Base-by-base conservation (phyloP, 2,113 vertebrate genomes). In the Elephantulus edwardii region DNA sequence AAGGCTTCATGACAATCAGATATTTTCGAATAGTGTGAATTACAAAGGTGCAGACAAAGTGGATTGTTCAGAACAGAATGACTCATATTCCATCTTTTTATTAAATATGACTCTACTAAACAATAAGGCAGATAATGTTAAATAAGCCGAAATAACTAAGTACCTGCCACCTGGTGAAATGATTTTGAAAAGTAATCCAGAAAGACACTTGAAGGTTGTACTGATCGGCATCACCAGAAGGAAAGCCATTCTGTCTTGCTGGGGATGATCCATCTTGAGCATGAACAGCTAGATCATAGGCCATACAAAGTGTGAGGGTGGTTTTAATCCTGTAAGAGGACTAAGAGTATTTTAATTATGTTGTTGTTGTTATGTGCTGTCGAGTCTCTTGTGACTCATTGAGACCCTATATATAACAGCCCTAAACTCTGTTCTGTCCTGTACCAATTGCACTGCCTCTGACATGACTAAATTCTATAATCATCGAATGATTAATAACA, bases 81-180 rank as follows among this genome's bases (percentile, higher is more conserved):
- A 42, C 54, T 52, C 11, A 12, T 38, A 35, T 92, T 93, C 16
- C 28, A 86, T 86, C 88, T 88, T 17, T 42, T 74, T 44, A 19
- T 33, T 46, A 74, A 30, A 46, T 33, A 33, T 11, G 95, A 66
- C 35, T 83, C 83, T 86, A 44, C 52, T 72, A 89, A 95, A 58
- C 48, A 66, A 5, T 42, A 88, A 78, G 48, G 17, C 40, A 83
- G 68, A 77, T n/a, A 76, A 70, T 74, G 38, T 74, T 86, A 93
- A 80, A 56, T 83, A 91, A 93, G 81, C 35, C 50, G 42, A 86
- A 52, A 62, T 77, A 48, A 88, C 46, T 82, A 52, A 88, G 50
- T 75, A 68, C 7, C 19, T 64, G 33, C 44, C 58, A 5, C 33
- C 46, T 92, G 79, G 71, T n/a, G 90, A 80, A 70, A 14, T 54